phyloP scores from a whole-genome alignment of 1,140 invertebrate genomes.

The Brachionus sp. region DNA sequence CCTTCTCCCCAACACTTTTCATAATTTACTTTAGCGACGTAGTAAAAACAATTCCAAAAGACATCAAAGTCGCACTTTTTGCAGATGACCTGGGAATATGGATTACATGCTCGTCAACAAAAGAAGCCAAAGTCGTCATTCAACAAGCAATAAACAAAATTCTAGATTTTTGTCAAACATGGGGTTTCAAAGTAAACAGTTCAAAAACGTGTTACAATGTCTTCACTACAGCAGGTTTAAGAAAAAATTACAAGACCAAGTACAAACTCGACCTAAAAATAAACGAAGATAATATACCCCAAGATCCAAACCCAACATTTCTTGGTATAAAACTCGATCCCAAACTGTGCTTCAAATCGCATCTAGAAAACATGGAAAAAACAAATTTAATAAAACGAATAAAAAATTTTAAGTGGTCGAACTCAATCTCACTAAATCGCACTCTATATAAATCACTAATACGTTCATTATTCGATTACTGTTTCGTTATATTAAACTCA shows the following conservation, averaged over 20 bases:
- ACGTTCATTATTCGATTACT: background rate
- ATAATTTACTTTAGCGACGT: background rate
- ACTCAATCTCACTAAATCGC: background rate
- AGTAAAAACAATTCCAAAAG: background rate
- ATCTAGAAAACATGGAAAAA: background rate
- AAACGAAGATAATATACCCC: background rate
- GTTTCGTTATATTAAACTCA: background rate
- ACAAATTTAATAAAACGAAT: background rate
- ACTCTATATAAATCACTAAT: background rate
- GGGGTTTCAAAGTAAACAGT: background rate
- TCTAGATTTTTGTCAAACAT: background rate
- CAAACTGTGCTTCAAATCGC: background rate
- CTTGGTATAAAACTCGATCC: background rate
- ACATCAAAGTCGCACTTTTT: background rate
- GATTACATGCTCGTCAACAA: background rate
- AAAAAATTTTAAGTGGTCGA: background rate
- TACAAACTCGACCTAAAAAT: background rate
- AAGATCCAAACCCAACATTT: background rate
- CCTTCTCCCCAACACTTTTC: constrained; percentile 7
- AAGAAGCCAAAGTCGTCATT: background rate
- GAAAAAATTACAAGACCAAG: background rate
- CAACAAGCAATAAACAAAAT: background rate
- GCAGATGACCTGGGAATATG: constrained; percentile 19
- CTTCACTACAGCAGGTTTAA: background rate
- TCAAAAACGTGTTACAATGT: background rate